Evolutionary conservation across 1,140 invertebrate species (phyloP).

Genomic region (Orchestia grillus): DNA sequence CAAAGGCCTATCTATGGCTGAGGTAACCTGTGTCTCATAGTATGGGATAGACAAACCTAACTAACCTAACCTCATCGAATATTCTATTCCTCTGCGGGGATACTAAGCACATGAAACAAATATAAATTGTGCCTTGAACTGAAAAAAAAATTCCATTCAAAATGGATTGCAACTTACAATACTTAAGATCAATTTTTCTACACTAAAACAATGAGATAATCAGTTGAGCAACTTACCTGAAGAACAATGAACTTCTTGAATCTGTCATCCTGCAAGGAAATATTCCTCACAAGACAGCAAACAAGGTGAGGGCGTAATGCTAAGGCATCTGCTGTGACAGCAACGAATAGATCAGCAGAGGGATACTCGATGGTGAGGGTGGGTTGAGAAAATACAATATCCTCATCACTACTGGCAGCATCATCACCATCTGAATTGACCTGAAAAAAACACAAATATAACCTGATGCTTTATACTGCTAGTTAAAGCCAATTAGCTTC

Average conservation of each 20-base stretch:
- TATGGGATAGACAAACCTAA: too few relatives aligned
- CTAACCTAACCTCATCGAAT: not conserved
- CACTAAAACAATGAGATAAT: not conserved
- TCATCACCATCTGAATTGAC: not conserved
- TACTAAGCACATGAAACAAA: not conserved
- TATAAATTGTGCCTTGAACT: not conserved
- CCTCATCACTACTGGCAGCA: conserved; percentile 4
- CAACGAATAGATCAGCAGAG: conserved; percentile 70
- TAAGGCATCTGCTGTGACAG: conserved; percentile 75
- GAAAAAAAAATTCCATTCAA: not conserved
- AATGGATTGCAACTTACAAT: not conserved
- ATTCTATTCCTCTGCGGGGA: too few relatives aligned
- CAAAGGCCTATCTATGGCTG: too few relatives aligned
- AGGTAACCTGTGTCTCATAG: too few relatives aligned
- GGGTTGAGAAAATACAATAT: conserved; percentile 5
- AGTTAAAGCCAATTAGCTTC: too few relatives aligned
- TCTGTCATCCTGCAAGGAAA: conserved; percentile 77
- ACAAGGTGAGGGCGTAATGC: conserved; percentile 80
- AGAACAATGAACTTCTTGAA: conserved; percentile 85
- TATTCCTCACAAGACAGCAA: conserved; percentile 79
- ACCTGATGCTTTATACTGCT: too few relatives aligned
- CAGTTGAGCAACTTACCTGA: conserved; percentile 73
- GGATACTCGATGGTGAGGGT: conserved; percentile 39
- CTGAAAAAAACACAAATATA: not conserved
- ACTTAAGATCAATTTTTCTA: not conserved